Evolutionary conservation across 2,113 vertebrate species (phyloP).

Genomic region (Meles meles): DNA sequence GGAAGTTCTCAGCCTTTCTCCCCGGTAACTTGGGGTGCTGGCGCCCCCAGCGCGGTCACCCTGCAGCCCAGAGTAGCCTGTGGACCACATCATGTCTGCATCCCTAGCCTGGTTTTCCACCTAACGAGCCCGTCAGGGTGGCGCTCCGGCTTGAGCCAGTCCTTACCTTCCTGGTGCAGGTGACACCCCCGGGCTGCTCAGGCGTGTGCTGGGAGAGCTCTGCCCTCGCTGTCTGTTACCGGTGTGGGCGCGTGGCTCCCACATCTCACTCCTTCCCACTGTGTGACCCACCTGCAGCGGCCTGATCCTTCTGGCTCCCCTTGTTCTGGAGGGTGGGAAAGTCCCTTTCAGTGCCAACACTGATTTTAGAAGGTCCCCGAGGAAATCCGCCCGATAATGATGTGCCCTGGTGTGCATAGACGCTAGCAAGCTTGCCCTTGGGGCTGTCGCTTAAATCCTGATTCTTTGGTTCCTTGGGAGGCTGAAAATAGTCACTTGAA

Average conservation of each 20-base stretch:
- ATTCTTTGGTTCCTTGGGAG: not conserved
- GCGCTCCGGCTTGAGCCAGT: not conserved
- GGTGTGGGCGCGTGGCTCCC: not conserved
- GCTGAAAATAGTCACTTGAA: not conserved
- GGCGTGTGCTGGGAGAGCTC: not conserved
- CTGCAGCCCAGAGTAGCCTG: not conserved
- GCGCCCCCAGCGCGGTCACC: not conserved
- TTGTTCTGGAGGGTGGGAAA: not conserved
- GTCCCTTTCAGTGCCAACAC: not conserved
- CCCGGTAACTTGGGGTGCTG: not conserved
- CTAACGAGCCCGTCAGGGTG: not conserved
- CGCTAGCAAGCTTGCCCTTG: not conserved
- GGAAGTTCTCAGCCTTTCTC: rapidly evolving
- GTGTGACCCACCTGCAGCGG: not conserved
- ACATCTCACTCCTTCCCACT: not conserved
- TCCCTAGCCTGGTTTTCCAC: not conserved
- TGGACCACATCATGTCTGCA: not conserved
- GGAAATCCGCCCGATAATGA: not conserved
- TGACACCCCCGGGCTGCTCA: not conserved
- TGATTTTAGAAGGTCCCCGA: not conserved
- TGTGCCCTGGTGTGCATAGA: not conserved
- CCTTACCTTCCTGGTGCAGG: not conserved
- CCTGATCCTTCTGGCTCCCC: not conserved
- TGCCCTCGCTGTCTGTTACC: not conserved
- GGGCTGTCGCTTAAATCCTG: not conserved